Evolutionary conservation across 2,888 invertebrate species (phyloP), one percentile per base, ranked within the genome.

Genomic region (Sphaerophoria rueppellii): DNA sequence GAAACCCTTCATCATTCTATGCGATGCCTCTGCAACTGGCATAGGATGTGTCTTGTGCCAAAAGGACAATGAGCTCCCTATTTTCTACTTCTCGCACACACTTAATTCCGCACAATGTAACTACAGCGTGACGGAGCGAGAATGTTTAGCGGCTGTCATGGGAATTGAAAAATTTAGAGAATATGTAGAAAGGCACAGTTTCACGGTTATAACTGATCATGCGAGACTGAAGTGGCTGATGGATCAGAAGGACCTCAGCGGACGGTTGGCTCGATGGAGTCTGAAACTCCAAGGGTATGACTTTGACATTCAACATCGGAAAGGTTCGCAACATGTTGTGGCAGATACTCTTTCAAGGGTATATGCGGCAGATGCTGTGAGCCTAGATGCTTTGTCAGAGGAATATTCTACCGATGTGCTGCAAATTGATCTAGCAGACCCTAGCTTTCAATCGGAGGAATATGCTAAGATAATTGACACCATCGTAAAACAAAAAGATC

Each of bases 11-110:
- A 14, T 57, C 5, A 57, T 57, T 2, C n/a, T 57, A 4, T 57
- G 57, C 6, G 57, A 34, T n/a, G 57, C 57, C 0, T 57, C 57
- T 5, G 14, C 12, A 1, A 32, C 57, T 0, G 57, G 57, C 0
- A 57, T 57, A 5, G 57, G 57, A n/a, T 57, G n/a, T n/a, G 57
- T 57, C 14, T n/a, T 57, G 6, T 57, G 57, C 3, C n/a, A 57
- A 3, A 1, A 7, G 2, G 57, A 57, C 0, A n/a, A 34, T 12
- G 55, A 55, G 4, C 34, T 34, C 4, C 14, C n/a, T 0, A 52
- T 52, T 7, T 52, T 12, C 16, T 52, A 52, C 16, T n/a, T 6
- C 16, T 52, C 50, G 4, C 50, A 52, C 4, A 52, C 14, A n/a
- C 50, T 52, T 16, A 14, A 52, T n/a, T 4, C n/a, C 4, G 9